phyloP scores from a whole-genome alignment of 35 echinoderm and acorn worm genomes.

The Patiria miniata region DNA sequence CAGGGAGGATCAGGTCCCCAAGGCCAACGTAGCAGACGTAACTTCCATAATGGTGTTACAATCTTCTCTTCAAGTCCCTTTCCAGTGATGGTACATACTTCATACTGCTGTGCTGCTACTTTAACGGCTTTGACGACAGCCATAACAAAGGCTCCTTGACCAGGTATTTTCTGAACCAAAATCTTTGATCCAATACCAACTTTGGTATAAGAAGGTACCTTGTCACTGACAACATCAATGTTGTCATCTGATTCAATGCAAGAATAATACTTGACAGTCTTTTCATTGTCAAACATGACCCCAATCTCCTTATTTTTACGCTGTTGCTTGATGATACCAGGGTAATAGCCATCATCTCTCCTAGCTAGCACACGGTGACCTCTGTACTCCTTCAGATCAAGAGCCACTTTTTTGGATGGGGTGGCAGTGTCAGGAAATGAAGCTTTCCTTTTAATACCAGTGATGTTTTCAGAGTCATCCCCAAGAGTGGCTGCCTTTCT shows the following conservation, averaged over 20 bases:
- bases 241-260: conserved; percentile 51
- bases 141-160: conserved; percentile 56
- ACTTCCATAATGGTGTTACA: conserved; percentile 69
- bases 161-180: conserved; percentile 64
- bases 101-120: conserved; percentile 33
- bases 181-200: conserved; percentile 65
- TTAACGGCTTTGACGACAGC: conserved; percentile 53
- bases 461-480: not conserved
- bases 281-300: conserved; percentile 70
- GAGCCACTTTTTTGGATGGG: conserved; percentile 79
- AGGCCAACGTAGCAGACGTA: conserved; percentile 69
- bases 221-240: conserved; percentile 69
- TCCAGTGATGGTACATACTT: conserved; percentile 15
- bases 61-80: conserved; percentile 40
- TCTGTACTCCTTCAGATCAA: conserved; percentile 66
- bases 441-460: conserved; percentile 27
- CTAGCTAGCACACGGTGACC: conserved; percentile 70
- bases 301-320: conserved; percentile 63
- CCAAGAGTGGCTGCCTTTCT: not conserved
- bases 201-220: conserved; percentile 55
- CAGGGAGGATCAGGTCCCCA: conserved; percentile 58
- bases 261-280: conserved; percentile 28
- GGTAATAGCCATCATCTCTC: conserved; percentile 47
- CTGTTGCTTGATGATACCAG: conserved; percentile 73
- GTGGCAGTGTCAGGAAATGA: conserved; percentile 65